Conservation (phyloP, 2,888 invertebrate genomes). For the Marasmarcha lunaedactyla region DNA sequence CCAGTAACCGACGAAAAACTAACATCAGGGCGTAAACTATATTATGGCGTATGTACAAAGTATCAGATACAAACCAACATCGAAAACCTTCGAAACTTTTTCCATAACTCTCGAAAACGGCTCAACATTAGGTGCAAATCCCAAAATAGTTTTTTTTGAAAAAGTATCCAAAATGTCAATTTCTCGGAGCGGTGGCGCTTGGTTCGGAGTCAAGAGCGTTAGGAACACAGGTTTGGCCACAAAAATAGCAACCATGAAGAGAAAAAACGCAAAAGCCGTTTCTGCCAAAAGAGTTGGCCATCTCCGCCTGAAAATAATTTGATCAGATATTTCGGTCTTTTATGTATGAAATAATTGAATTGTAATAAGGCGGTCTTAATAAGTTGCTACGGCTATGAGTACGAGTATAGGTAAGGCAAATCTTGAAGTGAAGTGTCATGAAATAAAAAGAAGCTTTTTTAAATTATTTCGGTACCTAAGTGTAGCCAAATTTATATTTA, state of each 20-base stretch:
- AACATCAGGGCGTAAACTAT: too few relatives aligned
- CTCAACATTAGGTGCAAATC: slow-evolving; percentile 31
- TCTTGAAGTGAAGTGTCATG: too few relatives aligned
- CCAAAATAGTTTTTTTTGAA: slow-evolving; percentile 25
- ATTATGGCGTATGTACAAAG: too few relatives aligned
- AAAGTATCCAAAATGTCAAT: slow-evolving; percentile 28
- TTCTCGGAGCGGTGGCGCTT: slow-evolving; percentile 26
- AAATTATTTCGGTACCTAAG: too few relatives aligned
- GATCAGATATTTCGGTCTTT: too few relatives aligned
- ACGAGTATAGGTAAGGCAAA: too few relatives aligned
- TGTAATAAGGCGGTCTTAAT: too few relatives aligned
- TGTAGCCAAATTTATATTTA: too few relatives aligned
- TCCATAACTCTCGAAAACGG: slow-evolving; percentile 31
- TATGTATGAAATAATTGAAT: too few relatives aligned
- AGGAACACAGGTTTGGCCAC: slow-evolving; percentile 47
- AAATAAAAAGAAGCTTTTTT: too few relatives aligned
- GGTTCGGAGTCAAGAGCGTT: slow-evolving; percentile 34
- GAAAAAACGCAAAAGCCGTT: slow-evolving; percentile 24
- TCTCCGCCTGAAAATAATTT: slow-evolving; percentile 29
- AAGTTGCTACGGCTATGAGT: too few relatives aligned
- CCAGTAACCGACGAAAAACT: too few relatives aligned
- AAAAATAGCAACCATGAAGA: slow-evolving; percentile 29
- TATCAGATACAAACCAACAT: slow-evolving; percentile 19
- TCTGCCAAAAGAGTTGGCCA: slow-evolving; percentile 33
- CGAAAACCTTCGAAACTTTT: slow-evolving; percentile 23